These are phyloP conservation scores for Temnothorax curvispinosus DNA, from an alignment of 1,140 invertebrate genomes.

Conservation along the genomic window DNA sequence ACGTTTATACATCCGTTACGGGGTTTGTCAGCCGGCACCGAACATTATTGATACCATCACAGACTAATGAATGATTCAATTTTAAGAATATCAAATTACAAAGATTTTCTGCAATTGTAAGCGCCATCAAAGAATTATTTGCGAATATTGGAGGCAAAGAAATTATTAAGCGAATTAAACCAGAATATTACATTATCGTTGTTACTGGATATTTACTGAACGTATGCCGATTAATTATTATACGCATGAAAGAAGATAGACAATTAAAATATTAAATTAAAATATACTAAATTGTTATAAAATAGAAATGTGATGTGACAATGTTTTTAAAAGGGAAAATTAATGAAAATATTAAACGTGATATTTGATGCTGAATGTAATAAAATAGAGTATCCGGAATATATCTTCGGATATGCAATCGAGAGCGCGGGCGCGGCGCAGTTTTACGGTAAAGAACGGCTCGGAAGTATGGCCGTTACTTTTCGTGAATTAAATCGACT, in stretches of 20 bases:
- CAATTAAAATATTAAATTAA: slow-evolving; percentile 4
- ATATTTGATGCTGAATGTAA: neutral
- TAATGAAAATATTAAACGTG: neutral
- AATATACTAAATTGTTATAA: neutral
- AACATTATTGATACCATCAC: slow-evolving; percentile 39
- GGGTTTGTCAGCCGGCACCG: slow-evolving; percentile 14
- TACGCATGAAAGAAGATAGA: neutral
- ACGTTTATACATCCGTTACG: slow-evolving; percentile 51
- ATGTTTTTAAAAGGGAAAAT: neutral
- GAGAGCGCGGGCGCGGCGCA: neutral
- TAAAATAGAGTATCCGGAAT: neutral
- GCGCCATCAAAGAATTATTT: slow-evolving; percentile 5
- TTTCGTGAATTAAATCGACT: slow-evolving; percentile 58
- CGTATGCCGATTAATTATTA: neutral
- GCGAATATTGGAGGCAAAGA: neutral
- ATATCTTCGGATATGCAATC: slow-evolving; percentile 11
- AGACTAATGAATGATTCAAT: slow-evolving; percentile 24
- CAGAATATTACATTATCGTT: neutral
- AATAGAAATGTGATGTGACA: neutral
- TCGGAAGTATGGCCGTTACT: slow-evolving; percentile 20
- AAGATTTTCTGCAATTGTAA: neutral
- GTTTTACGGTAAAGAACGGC: slow-evolving; percentile 40
- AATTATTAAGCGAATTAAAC: neutral
- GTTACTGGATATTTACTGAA: neutral
- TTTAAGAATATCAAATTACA: neutral